phyloP scores from a whole-genome alignment of 2,888 invertebrate species.

The Nomada fabriciana region DNA sequence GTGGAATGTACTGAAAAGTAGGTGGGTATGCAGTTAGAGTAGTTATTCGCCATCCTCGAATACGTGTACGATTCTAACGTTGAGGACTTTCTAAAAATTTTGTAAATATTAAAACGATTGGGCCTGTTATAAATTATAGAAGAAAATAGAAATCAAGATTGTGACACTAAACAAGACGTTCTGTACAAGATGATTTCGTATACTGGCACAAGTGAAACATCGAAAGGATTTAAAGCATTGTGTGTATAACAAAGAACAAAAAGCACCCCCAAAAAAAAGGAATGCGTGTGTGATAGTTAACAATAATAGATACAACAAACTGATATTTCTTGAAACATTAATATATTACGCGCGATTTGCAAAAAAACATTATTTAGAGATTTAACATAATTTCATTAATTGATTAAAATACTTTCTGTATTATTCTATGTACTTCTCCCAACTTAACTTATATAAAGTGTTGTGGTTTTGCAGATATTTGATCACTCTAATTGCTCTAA shows the following conservation, averaged over 20 bases:
- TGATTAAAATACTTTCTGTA: neutral
- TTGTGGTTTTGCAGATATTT: conserved; percentile 3
- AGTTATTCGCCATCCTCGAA: conserved; percentile 18
- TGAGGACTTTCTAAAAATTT: neutral
- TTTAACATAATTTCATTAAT: neutral
- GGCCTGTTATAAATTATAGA: neutral
- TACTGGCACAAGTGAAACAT: too few relatives aligned
- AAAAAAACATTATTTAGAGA: neutral
- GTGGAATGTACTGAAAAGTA: conserved; percentile 43
- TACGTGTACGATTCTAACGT: conserved; percentile 18
- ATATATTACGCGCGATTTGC: neutral
- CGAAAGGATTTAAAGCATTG: neutral
- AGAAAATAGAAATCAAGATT: neutral
- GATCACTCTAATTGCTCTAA: neutral
- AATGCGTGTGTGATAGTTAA: too few relatives aligned
- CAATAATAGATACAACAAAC: too few relatives aligned
- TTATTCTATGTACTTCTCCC: too few relatives aligned
- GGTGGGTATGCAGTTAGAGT: conserved; percentile 28
- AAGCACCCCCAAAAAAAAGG: neutral
- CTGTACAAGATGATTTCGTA: neutral
- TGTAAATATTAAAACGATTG: neutral
- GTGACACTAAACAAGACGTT: neutral
- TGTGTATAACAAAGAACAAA: neutral
- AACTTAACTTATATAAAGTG: neutral
- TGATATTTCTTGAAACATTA: neutral